Conservation (phyloP, 2,113 vertebrate species). For the Phrynocephalus versicolor region DNA sequence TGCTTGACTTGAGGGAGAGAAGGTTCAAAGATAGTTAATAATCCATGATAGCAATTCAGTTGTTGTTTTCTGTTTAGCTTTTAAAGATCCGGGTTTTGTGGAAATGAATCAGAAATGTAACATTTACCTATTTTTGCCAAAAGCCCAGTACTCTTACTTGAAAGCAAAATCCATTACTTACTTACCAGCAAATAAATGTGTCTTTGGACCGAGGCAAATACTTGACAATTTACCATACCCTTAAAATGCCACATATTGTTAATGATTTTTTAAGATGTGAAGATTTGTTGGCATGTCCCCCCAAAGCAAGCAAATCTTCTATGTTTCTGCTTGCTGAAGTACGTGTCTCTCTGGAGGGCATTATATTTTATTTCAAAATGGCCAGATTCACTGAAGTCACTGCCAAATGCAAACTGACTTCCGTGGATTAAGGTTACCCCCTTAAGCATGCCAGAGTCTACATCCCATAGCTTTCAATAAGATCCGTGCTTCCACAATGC, state of each 20-base stretch:
- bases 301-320: background rate
- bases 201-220: background rate
- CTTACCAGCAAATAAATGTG: background rate
- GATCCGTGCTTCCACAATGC: background rate
- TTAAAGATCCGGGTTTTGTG: background rate
- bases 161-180: background rate
- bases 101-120: background rate
- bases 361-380: slow-evolving; percentile 11
- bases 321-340: slow-evolving; percentile 18
- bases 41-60: background rate
- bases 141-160: background rate
- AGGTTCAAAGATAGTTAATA: background rate
- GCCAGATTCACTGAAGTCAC: slow-evolving; percentile 32
- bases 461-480: slow-evolving; percentile 12
- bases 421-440: slow-evolving; percentile 22
- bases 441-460: slow-evolving; percentile 5
- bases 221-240: background rate
- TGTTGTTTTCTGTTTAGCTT: background rate
- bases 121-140: background rate
- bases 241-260: background rate
- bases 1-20: background rate
- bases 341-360: slow-evolving; percentile 19
- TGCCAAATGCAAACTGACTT: slow-evolving; percentile 36
- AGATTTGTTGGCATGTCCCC: slow-evolving; percentile 16
- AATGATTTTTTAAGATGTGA: slow-evolving; percentile 13